phyloP scores from a whole-genome alignment of 2,797 vertebrate species.

The Rhadinocentrus ornatus region DNA sequence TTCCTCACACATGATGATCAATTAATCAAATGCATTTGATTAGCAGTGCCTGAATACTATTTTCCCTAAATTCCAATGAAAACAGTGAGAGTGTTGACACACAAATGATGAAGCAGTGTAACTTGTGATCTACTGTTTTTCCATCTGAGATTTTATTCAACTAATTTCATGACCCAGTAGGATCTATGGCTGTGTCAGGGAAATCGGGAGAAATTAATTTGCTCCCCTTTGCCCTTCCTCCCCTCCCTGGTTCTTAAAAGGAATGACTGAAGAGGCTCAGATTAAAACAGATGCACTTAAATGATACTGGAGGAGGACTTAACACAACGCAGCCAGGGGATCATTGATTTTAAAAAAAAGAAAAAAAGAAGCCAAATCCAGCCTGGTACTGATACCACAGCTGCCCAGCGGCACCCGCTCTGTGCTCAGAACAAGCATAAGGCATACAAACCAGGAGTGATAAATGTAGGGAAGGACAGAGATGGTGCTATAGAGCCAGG shows the following conservation, averaged over 20 bases:
- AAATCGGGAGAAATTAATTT: conserved; percentile 85
- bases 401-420: conserved; percentile 29
- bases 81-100: too few relatives aligned
- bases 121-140: too few relatives aligned
- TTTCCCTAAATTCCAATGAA: too few relatives aligned
- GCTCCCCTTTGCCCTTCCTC: conserved; percentile 42
- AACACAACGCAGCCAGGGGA: conserved; percentile 86
- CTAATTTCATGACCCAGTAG: too few relatives aligned
- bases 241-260: conserved; percentile 86
- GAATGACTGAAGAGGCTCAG: conserved; percentile 90
- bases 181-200: conserved; percentile 4
- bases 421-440: conserved; percentile 1
- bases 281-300: conserved; percentile 99
- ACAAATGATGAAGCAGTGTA: too few relatives aligned
- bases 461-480: conserved; percentile 12
- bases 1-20: too few relatives aligned
- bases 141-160: too few relatives aligned
- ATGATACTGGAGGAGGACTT: conserved; percentile 77
- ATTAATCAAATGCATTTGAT: too few relatives aligned
- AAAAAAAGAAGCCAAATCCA: conserved; percentile 94
- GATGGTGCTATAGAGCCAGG: conserved; percentile 27
- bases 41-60: too few relatives aligned
- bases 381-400: conserved; percentile 80
- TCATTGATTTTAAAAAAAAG: conserved; percentile 99
- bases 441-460: conserved; percentile 15